A percentile compares a stretch with the other conserved stretches of the same genome.
phyloP scores from a whole-genome alignment of 2,113 vertebrate species.

The Gallinago media region DNA sequence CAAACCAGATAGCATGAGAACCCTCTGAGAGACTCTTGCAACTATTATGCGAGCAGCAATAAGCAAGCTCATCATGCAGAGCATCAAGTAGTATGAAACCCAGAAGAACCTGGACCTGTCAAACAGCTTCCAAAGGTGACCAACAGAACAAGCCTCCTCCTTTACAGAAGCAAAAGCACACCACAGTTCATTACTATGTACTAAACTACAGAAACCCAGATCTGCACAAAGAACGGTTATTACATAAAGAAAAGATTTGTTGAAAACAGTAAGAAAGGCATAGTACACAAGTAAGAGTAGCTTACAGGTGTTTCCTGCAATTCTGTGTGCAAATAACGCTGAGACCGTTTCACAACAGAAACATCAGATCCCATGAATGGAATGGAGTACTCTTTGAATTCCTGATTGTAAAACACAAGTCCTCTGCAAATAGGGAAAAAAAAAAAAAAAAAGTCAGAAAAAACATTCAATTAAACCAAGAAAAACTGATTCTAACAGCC shows the following conservation, averaged over 20 bases:
- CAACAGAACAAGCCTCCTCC: background rate
- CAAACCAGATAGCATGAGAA: background rate
- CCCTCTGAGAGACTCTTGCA: rapidly evolving
- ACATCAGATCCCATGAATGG: conserved; percentile 91
- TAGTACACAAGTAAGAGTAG: background rate
- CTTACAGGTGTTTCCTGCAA: conserved; percentile 86
- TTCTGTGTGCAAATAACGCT: conserved; percentile 87
- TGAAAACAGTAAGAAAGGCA: background rate
- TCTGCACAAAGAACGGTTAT: background rate
- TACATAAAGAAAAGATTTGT: background rate
- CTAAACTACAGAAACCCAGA: background rate
- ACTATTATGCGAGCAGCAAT: background rate
- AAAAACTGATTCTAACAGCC: background rate
- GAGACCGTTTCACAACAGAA: conserved; percentile 92
- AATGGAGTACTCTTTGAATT: conserved; percentile 85
- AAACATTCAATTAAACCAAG: background rate
- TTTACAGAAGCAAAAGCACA: background rate
- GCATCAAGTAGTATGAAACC: background rate
- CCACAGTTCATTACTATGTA: too few species aligned
- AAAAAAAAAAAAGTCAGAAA: background rate
- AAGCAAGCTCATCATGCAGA: background rate
- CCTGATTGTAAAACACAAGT: conserved; percentile 85
- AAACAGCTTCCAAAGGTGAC: background rate
- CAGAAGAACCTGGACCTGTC: background rate
- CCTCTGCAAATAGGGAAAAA: conserved; percentile 74